Conservation (phyloP, 2,888 invertebrate species). For the Carterocephalus palaemon region DNA sequence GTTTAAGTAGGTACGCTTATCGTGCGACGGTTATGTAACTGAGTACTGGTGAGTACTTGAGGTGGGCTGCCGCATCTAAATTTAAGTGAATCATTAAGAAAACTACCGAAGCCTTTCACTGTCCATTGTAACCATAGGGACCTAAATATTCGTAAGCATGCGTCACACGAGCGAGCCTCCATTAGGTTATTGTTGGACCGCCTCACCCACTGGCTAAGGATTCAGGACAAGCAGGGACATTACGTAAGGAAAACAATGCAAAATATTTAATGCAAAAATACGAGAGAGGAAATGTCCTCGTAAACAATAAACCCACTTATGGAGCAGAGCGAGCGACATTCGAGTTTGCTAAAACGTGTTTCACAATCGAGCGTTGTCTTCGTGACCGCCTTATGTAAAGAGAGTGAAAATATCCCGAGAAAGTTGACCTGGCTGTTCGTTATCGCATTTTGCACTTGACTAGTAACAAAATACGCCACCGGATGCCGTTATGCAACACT, state of each 20-base stretch:
- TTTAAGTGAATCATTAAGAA: slow-evolving; percentile 28
- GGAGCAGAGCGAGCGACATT: neutral
- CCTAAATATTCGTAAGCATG: too few species aligned
- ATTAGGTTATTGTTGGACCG: slow-evolving; percentile 3
- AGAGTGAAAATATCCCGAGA: slow-evolving; percentile 50
- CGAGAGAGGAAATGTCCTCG: neutral
- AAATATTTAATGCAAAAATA: neutral
- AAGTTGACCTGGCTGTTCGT: slow-evolving; percentile 57
- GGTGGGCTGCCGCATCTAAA: slow-evolving; percentile 21
- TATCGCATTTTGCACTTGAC: slow-evolving; percentile 60
- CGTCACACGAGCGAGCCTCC: slow-evolving; percentile 10
- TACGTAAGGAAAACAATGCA: neutral
- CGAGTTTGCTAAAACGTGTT: slow-evolving; percentile 6
- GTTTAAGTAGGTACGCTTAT: slow-evolving; percentile 40
- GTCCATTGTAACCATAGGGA: too few species aligned
- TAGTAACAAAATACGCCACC: slow-evolving; percentile 45
- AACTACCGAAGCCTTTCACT: too few species aligned
- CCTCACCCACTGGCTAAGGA: neutral
- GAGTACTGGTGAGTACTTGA: too few species aligned
- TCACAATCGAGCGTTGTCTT: slow-evolving; percentile 2
- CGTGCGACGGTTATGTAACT: slow-evolving; percentile 44
- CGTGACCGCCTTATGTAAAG: slow-evolving; percentile 35
- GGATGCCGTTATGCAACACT: slow-evolving; percentile 27
- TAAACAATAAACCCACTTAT: neutral
- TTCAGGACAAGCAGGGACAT: neutral